Evolutionary conservation across 1,140 invertebrate genomes (phyloP), one percentile per base, ranked within the genome.

Genomic region (Drosophila lini): DNA sequence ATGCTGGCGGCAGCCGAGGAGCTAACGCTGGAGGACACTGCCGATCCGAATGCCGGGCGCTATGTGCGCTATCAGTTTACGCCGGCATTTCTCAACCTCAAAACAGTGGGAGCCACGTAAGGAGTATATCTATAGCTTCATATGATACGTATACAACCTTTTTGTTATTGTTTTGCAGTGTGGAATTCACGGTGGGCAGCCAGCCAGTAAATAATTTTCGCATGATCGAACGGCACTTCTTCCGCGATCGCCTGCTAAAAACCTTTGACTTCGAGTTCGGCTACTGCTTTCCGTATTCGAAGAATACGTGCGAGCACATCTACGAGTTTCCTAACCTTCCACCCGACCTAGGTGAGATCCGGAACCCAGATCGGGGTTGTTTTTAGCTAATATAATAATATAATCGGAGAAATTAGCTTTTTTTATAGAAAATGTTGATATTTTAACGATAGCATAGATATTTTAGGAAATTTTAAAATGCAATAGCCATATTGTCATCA

Each of bases 181-280:
- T 99, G 55, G 98, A 99, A 93, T 99, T 99, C 93, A 97, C 97
- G 10, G 98, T 99, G 19, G 98, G 98, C 36, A 94, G 95, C 71
- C 95, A 96, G 79, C 96, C 98, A 41, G 97, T 99, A 0, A 98
- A 97, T 78, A 98, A 98, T 91, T 99, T 99, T 92, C 94, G 98
- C 48, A 99, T 99, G 98, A 99, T 99, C 79, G 98, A 99, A 92
- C 95, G 97, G 32, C 98, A 99, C 92, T 99, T 97, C 93, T 99
- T 99, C 93, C 94, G 97, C 50, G 97, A 99, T 83, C 96, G 95
- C 63, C 93, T 99, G 47, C 94, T 99, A 11, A 99, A 99, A 93
- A 98, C 97, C n/a, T 99, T 99, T 93, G 98, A 99, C 92, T 99
- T 99, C 95, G 98, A 99, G 92, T 99, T 99, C 95, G 98, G 98